Base-by-base conservation (phyloP, 2,113 vertebrate genomes). In the Ornithorhynchus anatinus region DNA sequence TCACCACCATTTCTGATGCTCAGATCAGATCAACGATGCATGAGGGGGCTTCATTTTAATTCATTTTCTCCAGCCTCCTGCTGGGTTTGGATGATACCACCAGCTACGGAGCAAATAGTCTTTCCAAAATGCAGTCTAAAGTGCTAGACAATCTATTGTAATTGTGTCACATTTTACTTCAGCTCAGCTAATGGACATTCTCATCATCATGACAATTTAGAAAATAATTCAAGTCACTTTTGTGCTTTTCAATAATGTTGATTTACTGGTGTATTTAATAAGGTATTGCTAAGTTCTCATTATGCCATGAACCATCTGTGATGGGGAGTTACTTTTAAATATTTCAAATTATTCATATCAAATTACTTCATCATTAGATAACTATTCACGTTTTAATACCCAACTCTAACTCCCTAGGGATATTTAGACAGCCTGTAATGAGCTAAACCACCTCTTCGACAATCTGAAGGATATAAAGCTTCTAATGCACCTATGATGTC, bases 201-300 rank as follows among this genome's bases (percentile, higher is more conserved):
- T 64, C 29, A 6, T 58, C 22, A 12, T 37, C 43, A 6, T 38
- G 56, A 38, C 16, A 73, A 59, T 77, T 75, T 57, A 25, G 35
- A 80, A 84, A 79, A 68, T 64, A 72, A 85, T 52, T 75, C 40
- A 60, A 40, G 37, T 62, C 45, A 68, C 5, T 22, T 13, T 17
- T 10, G 23, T 74, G 29, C 22, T 76, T 87, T 75, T 80, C 78
- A 63, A 33, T 71, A 65, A 52, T 35, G 4, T 42, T 79, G 73
- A 80, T 80, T 82, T 74, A 71, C 56, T 37, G 14, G 25, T 20
- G 2, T 32, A 16, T 81, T 82, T 80, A 84, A 59, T 63, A 48
- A 48, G 13, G 56, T 44, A 61, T 43, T 38, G 16, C 45, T 65
- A 42, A 64, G 40, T 6, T 48, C 48, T 81, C 43, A 54, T 79